phyloP scores from a whole-genome alignment of 2,888 invertebrate genomes.

The Bellardia bayeri region DNA sequence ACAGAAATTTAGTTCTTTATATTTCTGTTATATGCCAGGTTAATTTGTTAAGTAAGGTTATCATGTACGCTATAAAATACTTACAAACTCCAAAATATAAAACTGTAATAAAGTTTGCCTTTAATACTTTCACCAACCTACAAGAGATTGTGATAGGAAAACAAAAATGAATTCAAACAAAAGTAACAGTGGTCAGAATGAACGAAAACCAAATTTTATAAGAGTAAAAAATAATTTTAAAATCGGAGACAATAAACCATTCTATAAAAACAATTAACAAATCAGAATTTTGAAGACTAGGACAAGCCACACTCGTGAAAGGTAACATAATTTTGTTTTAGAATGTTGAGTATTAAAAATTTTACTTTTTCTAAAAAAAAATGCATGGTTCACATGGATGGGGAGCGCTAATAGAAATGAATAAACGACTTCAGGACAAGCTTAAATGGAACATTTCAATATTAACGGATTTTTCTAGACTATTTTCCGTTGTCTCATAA shows the following conservation, averaged over 20 bases:
- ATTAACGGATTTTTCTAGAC: neutral
- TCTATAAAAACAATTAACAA: too few species aligned
- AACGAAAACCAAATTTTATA: neutral
- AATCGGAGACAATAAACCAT: too few species aligned
- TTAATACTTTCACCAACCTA: slow-evolving; percentile 44
- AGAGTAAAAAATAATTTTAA: too few species aligned
- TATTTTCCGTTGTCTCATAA: neutral
- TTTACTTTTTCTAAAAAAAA: too few species aligned
- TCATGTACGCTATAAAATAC: slow-evolving; percentile 48
- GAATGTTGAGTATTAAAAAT: too few species aligned
- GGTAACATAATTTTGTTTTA: too few species aligned
- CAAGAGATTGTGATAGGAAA: slow-evolving; percentile 9
- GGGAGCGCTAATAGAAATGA: too few species aligned
- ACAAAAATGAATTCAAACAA: neutral
- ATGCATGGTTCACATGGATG: too few species aligned
- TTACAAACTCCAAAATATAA: neutral
- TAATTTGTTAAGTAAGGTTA: slow-evolving; percentile 61
- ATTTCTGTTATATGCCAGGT: slow-evolving; percentile 33
- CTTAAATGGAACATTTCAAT: too few species aligned
- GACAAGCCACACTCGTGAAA: too few species aligned
- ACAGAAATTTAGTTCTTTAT: slow-evolving; percentile 10
- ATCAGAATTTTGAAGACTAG: too few species aligned
- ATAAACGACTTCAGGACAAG: too few species aligned
- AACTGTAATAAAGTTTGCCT: slow-evolving; percentile 39
- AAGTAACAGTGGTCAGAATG: neutral